These are phyloP conservation scores for Bombylius discolor DNA, from an alignment of 2,888 invertebrate species.

Conservation along the genomic window DNA sequence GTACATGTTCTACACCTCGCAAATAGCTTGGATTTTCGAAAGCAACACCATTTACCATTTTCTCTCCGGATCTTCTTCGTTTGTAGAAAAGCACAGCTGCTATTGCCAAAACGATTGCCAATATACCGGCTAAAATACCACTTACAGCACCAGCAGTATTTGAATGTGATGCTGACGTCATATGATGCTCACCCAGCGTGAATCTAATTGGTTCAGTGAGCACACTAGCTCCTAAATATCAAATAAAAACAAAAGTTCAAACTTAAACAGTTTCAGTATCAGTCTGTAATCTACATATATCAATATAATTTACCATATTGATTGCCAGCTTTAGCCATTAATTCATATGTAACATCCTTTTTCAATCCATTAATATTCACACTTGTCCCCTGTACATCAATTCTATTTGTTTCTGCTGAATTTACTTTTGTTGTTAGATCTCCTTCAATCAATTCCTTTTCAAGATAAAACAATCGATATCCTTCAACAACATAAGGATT, in stretches of 20 bases:
- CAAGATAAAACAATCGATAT: conserved; percentile 71
- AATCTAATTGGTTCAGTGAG: conserved; percentile 61
- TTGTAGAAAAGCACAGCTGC: conserved; percentile 34
- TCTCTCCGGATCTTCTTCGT: conserved; percentile 27
- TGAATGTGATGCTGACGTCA: conserved; percentile 49
- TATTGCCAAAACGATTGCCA: conserved; percentile 31
- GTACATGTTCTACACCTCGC: conserved; percentile 61
- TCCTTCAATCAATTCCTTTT: conserved; percentile 28
- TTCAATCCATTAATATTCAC: conserved; percentile 56
- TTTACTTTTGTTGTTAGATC: conserved; percentile 13
- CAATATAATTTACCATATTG: conserved; percentile 41
- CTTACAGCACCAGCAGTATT: conserved; percentile 34
- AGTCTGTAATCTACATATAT: not conserved
- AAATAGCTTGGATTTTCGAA: conserved; percentile 78
- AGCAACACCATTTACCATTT: conserved; percentile 53
- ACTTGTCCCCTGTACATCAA: conserved; percentile 60
- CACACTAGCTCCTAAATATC: conserved; percentile 50
- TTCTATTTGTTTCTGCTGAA: conserved; percentile 46
- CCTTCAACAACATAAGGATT: conserved; percentile 72
- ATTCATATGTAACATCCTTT: conserved; percentile 62
- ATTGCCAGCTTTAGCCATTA: conserved; percentile 72
- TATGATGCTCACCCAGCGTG: conserved; percentile 59
- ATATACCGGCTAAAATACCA: conserved; percentile 34
- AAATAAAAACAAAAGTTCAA: not conserved
- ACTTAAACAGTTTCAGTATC: not conserved